Evolutionary conservation across 2,113 vertebrate genomes (phyloP).

Genomic region (Gavialis gangeticus): DNA sequence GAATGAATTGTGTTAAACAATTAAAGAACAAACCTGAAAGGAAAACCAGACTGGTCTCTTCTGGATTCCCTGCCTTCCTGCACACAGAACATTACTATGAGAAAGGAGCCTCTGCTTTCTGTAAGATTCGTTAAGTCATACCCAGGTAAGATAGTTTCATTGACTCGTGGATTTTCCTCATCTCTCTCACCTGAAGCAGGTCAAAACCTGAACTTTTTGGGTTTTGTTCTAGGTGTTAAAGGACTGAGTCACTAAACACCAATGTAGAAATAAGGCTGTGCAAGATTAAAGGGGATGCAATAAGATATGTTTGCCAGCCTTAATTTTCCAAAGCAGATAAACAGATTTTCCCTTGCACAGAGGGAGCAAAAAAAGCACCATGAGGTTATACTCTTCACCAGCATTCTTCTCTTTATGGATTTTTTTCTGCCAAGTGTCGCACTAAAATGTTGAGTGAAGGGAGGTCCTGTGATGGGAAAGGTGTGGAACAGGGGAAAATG

Average conservation of each 20-base stretch:
- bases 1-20: neutral
- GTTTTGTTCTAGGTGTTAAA: neutral
- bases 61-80: neutral
- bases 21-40: neutral
- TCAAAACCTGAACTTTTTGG: neutral
- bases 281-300: neutral
- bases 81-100: neutral
- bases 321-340: neutral
- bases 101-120: neutral
- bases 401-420: neutral
- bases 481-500: neutral
- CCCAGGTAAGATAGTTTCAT: neutral
- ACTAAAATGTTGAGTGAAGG: neutral
- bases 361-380: neutral
- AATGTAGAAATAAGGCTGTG: neutral
- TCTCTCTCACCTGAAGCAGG: constrained; percentile 4
- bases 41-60: neutral
- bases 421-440: neutral
- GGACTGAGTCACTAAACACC: neutral
- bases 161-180: constrained; percentile 13
- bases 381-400: neutral
- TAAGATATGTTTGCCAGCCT: neutral
- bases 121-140: neutral
- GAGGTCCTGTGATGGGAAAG: neutral
- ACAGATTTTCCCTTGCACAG: neutral